A percentile compares a stretch with the other conserved stretches of the same genome.
Conservation (phyloP, 2,797 vertebrate species). For the Poecilia gillii region DNA sequence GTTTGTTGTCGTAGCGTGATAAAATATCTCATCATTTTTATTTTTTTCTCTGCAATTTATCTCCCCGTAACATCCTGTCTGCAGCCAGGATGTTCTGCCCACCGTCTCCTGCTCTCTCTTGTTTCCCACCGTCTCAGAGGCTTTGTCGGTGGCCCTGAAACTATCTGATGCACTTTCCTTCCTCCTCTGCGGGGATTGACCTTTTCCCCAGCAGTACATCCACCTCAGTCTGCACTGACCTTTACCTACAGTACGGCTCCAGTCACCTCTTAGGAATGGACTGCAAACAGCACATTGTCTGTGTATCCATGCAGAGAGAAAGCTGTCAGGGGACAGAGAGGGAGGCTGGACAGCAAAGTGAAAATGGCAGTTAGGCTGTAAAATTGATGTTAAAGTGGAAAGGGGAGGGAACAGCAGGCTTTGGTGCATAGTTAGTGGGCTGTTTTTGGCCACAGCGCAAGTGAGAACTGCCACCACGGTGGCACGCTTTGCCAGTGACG, state of each 20-base stretch:
- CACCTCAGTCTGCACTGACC: conserved; percentile 76
- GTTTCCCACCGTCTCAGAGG: conserved; percentile 46
- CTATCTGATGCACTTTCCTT: conserved; percentile 54
- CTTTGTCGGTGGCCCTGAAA: conserved; percentile 46
- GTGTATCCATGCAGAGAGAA: conserved; percentile 49
- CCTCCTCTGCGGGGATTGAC: conserved; percentile 51
- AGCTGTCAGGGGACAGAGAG: conserved; percentile 35
- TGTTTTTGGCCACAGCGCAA: conserved; percentile 26
- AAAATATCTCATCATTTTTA: background rate
- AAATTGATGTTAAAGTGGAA: conserved; percentile 37
- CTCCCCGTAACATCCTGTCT: conserved; percentile 43
- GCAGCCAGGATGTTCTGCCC: conserved; percentile 35
- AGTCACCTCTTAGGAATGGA: conserved; percentile 52
- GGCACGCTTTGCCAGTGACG: conserved; percentile 7
- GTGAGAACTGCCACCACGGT: conserved; percentile 8
- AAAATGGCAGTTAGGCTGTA: conserved; percentile 34
- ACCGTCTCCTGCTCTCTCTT: conserved; percentile 37
- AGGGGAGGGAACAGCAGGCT: conserved; percentile 14
- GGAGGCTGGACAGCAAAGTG: conserved; percentile 29
- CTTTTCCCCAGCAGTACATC: conserved; percentile 71
- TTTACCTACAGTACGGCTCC: conserved; percentile 65
- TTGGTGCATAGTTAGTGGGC: conserved; percentile 35
- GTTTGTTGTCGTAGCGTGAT: background rate
- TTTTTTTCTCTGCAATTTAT: conserved; percentile 59
- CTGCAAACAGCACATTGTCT: conserved; percentile 48